Evolutionary conservation across 2,888 invertebrate species (phyloP).

Genomic region (Cryptocheilus praepositus): DNA sequence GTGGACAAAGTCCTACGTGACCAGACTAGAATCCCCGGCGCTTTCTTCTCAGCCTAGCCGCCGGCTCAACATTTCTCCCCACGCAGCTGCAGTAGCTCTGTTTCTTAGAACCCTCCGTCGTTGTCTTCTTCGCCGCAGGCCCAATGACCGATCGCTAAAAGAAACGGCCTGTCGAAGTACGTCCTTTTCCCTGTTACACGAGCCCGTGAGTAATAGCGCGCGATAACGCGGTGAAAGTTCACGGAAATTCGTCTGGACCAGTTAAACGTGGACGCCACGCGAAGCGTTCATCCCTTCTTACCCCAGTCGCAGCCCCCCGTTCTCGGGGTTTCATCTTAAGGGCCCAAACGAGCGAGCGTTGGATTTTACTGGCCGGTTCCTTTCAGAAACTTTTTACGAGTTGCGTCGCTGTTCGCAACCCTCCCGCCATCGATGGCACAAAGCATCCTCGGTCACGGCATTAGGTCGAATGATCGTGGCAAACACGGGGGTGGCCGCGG

Average conservation of each 20-base stretch:
- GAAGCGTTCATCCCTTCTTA: no score
- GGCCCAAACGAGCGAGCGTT: constrained; percentile 16
- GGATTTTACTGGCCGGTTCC: constrained; percentile 56
- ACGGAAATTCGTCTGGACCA: constrained; percentile 30
- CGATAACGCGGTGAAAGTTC: constrained; percentile 52
- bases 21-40: constrained; percentile 22
- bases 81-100: not conserved
- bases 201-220: constrained; percentile 13
- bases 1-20: constrained; percentile 45
- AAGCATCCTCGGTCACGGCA: constrained; percentile 7
- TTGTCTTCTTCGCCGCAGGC: not conserved
- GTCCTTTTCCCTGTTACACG: not conserved
- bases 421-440: not conserved
- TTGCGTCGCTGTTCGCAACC: constrained; percentile 12
- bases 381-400: constrained; percentile 60
- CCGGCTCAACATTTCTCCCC: not conserved
- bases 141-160: not conserved
- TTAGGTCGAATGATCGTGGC: not conserved
- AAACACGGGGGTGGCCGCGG: not conserved
- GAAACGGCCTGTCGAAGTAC: not conserved
- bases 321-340: constrained; percentile 13
- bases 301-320: not conserved
- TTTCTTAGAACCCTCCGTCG: no score
- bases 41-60: constrained; percentile 10
- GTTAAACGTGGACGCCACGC: constrained; percentile 18